These are phyloP conservation scores for Glyptemys insculpta DNA, from an alignment of 2,797 vertebrate species.

Conservation along the genomic window DNA sequence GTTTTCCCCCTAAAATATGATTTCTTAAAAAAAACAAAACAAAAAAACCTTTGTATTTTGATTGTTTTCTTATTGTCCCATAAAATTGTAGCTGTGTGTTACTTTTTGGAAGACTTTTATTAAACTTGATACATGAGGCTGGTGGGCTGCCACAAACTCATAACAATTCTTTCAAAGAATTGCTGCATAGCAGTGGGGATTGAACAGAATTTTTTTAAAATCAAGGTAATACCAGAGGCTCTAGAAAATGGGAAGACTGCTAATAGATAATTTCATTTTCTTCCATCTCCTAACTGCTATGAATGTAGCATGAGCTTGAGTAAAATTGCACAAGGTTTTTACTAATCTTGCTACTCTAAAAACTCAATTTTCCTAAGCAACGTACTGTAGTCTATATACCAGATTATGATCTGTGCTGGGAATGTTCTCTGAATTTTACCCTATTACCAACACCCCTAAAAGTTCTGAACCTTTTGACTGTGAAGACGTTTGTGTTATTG, in stretches of 20 bases:
- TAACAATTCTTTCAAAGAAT: conserved; percentile 55
- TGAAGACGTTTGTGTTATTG: conserved; percentile 86
- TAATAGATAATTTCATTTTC: conserved; percentile 42
- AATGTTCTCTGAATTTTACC: conserved; percentile 19
- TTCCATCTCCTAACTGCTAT: not conserved
- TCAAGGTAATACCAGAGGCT: conserved; percentile 31
- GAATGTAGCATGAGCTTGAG: conserved; percentile 8
- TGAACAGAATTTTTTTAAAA: conserved; percentile 56
- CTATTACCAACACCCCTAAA: conserved; percentile 13
- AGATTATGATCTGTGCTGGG: not conserved
- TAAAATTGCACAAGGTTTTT: conserved; percentile 11
- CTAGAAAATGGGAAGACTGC: conserved; percentile 32
- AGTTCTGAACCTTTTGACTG: conserved; percentile 86
- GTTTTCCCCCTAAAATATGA: conserved; percentile 1
- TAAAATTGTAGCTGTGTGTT: conserved; percentile 56
- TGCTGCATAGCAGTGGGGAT: not conserved
- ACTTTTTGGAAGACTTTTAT: conserved; percentile 58
- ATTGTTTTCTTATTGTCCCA: conserved; percentile 56
- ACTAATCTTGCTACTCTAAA: conserved; percentile 36
- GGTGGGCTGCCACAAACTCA: conserved; percentile 49
- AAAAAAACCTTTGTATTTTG: not conserved
- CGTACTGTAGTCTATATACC: conserved; percentile 14
- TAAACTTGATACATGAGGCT: conserved; percentile 41
- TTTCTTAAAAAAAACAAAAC: conserved; percentile 20
- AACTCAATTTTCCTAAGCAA: conserved; percentile 44